Conservation (phyloP, 2,888 invertebrate genomes). For the Lycaena phlaeas region DNA sequence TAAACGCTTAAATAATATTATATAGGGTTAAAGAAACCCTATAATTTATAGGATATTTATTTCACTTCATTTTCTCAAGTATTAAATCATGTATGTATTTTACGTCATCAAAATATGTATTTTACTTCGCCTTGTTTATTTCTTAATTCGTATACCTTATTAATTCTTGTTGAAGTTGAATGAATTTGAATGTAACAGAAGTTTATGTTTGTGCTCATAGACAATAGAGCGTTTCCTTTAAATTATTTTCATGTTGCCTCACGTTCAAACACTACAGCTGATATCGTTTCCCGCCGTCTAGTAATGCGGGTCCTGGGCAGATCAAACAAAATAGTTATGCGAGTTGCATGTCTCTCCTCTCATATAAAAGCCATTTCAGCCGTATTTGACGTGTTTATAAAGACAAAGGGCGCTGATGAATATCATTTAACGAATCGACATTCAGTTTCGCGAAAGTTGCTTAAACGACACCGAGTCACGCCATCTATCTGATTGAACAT, state of each 20-base stretch:
- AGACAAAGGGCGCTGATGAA: slow-evolving; percentile 65
- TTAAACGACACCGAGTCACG: slow-evolving; percentile 69
- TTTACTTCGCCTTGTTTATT: too few species aligned
- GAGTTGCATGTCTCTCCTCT: slow-evolving; percentile 43
- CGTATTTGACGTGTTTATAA: slow-evolving; percentile 65
- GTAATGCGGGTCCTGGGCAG: slow-evolving; percentile 47
- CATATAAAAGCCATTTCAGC: slow-evolving; percentile 38
- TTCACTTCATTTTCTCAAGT: too few species aligned
- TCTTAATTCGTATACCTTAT: too few species aligned
- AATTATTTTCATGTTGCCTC: slow-evolving; percentile 10
- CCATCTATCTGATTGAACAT: slow-evolving; percentile 66
- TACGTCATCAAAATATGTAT: too few species aligned
- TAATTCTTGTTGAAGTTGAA: not conserved
- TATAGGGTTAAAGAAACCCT: too few species aligned
- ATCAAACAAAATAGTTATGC: slow-evolving; percentile 34
- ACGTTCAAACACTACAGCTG: slow-evolving; percentile 9
- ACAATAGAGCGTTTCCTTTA: not conserved
- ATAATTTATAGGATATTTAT: too few species aligned
- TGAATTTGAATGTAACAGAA: not conserved
- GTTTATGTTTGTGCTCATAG: not conserved
- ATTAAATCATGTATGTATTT: too few species aligned
- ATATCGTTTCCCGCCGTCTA: slow-evolving; percentile 15
- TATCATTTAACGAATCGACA: slow-evolving; percentile 70
- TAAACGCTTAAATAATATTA: too few species aligned
- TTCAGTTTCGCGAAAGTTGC: slow-evolving; percentile 52